Conservation (phyloP, 2,113 vertebrate genomes). For the Poicephalus meyeri region DNA sequence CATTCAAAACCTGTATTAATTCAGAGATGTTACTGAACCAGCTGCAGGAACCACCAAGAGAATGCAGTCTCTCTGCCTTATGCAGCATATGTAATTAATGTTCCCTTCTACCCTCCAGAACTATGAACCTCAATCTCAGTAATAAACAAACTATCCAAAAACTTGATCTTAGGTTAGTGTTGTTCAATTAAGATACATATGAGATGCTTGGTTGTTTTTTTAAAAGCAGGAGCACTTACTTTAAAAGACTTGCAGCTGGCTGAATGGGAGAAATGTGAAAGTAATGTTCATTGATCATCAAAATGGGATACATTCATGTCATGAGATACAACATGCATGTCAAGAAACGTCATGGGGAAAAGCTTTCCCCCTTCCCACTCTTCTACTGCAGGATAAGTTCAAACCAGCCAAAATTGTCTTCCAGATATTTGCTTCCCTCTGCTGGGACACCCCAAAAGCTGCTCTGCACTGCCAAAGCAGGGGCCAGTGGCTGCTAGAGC, state of each 20-base stretch:
- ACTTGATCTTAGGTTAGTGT: background rate
- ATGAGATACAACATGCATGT: background rate
- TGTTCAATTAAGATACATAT: background rate
- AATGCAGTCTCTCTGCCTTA: background rate
- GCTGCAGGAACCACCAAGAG: background rate
- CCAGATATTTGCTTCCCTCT: background rate
- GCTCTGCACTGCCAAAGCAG: fast-evolving
- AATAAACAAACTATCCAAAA: background rate
- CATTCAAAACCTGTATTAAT: background rate
- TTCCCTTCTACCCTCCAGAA: background rate
- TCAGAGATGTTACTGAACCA: background rate
- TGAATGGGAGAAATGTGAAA: background rate
- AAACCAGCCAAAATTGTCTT: background rate
- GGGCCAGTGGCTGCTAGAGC: fast-evolving
- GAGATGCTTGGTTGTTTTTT: background rate
- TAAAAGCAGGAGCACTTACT: background rate
- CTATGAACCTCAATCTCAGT: background rate
- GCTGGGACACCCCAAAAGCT: background rate
- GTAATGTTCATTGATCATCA: fast-evolving
- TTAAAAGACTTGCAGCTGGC: background rate
- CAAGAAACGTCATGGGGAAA: background rate
- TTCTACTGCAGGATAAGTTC: background rate
- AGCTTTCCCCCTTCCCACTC: background rate
- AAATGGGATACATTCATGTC: background rate
- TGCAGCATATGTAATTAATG: background rate